Conservation (phyloP, 2,888 invertebrate genomes). For the Sesia apiformis region DNA sequence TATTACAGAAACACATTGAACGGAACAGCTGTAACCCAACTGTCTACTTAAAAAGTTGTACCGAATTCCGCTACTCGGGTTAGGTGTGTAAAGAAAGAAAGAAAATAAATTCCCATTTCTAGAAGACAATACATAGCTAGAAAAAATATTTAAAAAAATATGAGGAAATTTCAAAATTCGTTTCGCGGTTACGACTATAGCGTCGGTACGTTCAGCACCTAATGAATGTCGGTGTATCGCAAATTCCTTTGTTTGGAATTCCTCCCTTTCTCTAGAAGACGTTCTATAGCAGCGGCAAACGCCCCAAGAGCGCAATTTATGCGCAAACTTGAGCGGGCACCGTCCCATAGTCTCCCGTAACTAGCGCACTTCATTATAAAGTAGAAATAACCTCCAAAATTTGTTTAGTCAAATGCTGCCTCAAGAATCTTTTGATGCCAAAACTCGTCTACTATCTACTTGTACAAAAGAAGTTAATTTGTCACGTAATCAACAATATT, state of each 20-base stretch:
- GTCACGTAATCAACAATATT: no score
- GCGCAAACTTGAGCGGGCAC: conserved; percentile 19
- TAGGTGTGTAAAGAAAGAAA: no score
- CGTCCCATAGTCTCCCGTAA: conserved; percentile 15
- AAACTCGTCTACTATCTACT: neutral
- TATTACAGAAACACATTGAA: no score
- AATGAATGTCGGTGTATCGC: neutral
- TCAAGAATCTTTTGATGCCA: conserved; percentile 8
- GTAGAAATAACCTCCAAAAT: conserved; percentile 9
- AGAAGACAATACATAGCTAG: no score
- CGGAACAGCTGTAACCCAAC: no score
- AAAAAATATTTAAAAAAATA: no score
- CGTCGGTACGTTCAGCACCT: neutral
- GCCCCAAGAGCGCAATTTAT: conserved; percentile 24
- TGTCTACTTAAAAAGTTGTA: no score
- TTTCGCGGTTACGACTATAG: neutral
- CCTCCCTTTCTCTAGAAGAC: conserved; percentile 13
- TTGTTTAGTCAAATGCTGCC: conserved; percentile 11
- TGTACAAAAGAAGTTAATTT: no score
- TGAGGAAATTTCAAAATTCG: neutral
- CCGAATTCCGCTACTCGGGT: no score
- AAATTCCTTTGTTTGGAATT: conserved; percentile 16
- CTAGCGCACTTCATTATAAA: conserved; percentile 25
- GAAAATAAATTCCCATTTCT: no score
- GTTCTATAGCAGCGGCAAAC: neutral